A percentile compares a stretch with the other conserved stretches of the same genome.
Evolutionary conservation across 1,140 invertebrate genomes (phyloP).

Genomic region (Homarus americanus): DNA sequence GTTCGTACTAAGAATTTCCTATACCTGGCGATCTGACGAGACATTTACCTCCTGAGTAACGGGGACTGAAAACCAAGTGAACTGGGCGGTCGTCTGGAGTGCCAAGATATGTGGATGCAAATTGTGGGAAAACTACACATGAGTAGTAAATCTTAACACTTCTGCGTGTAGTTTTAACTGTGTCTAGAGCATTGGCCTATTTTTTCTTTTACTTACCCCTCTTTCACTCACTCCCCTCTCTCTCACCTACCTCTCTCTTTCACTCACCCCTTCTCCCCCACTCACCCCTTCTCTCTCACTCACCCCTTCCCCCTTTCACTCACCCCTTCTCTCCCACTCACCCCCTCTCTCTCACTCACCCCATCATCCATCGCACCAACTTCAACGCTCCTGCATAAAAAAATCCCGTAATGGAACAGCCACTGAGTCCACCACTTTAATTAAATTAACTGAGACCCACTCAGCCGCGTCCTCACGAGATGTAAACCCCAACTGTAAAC

Average conservation of each 20-base stretch:
- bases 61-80: no score
- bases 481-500: neutral
- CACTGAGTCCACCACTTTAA: neutral
- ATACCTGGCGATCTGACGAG: no score
- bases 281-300: neutral
- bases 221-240: constrained; percentile 7
- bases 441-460: neutral
- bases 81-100: no score
- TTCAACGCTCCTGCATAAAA: neutral
- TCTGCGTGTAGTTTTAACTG: no score
- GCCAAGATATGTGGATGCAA: no score
- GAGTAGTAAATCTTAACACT: no score
- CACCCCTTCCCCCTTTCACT: neutral
- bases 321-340: neutral
- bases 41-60: no score
- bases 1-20: no score
- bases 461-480: neutral
- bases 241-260: constrained; percentile 19
- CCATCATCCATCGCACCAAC: neutral
- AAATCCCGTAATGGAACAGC: neutral
- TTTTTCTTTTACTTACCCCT: neutral
- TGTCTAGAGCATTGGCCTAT: no score
- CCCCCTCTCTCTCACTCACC: neutral
- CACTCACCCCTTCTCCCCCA: constrained; percentile 6
- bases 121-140: no score